Evolutionary conservation across 2,888 invertebrate species (phyloP).

Genomic region (Mactromeris polynyma): DNA sequence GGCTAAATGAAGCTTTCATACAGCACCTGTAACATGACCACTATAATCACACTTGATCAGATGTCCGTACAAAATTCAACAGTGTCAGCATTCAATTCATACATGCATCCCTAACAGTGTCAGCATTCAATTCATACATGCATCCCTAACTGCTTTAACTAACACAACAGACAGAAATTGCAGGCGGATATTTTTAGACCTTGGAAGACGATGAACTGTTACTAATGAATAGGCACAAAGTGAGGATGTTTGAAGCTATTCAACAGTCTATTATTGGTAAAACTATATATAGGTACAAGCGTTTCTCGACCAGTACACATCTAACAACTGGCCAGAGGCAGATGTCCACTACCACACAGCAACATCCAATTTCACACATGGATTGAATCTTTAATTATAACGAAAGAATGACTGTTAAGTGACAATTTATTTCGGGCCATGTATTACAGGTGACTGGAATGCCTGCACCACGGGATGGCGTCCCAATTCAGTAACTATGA

Average conservation of each 20-base stretch:
- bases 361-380: constrained; percentile 48
- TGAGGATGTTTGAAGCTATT: background rate
- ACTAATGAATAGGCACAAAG: background rate
- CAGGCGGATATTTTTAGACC: background rate
- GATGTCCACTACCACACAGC: constrained; percentile 37
- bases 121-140: background rate
- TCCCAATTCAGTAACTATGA: background rate
- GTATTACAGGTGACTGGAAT: constrained; percentile 33
- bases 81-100: background rate
- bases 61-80: background rate
- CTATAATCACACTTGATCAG: background rate
- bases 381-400: constrained; percentile 45
- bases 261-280: constrained; percentile 24
- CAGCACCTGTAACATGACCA: no score
- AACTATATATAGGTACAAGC: constrained; percentile 40
- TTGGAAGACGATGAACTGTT: background rate
- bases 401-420: constrained; percentile 12
- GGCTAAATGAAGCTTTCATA: no score
- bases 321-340: constrained; percentile 25
- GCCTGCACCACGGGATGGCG: background rate
- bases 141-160: background rate
- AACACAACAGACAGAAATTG: background rate
- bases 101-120: background rate
- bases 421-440: constrained; percentile 43
- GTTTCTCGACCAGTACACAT: constrained; percentile 5